These are phyloP conservation scores for Neodiprion pinetum DNA, from an alignment of 1,140 invertebrate genomes.

Conservation along the genomic window DNA sequence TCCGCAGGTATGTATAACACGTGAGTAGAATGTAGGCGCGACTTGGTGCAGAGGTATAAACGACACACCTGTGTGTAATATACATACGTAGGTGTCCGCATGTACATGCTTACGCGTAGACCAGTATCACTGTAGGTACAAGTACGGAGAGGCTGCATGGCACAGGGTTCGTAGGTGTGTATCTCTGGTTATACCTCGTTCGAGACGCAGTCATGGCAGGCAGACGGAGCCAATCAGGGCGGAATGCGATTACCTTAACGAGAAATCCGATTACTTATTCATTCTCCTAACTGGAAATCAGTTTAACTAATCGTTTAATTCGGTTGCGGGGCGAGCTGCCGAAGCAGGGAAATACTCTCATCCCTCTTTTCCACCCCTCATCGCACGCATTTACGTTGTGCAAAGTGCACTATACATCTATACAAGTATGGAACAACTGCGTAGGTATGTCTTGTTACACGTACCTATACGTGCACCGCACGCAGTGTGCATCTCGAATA, in stretches of 20 bases:
- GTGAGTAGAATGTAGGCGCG: too few relatives aligned
- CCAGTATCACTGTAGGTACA: not conserved
- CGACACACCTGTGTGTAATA: not conserved
- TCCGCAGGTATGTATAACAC: too few relatives aligned
- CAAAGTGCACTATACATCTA: slow-evolving; percentile 16
- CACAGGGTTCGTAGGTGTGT: slow-evolving; percentile 21
- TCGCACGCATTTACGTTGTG: slow-evolving; percentile 14
- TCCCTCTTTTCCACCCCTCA: not conserved
- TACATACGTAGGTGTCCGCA: not conserved
- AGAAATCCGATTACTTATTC: slow-evolving; percentile 64
- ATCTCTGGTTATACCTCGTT: slow-evolving; percentile 33
- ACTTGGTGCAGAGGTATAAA: too few relatives aligned
- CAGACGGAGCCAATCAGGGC: slow-evolving; percentile 58
- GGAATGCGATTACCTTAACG: slow-evolving; percentile 63
- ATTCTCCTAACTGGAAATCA: slow-evolving; percentile 63
- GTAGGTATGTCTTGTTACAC: too few relatives aligned
- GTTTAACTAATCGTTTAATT: slow-evolving; percentile 65
- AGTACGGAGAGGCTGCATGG: slow-evolving; percentile 13
- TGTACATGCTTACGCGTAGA: not conserved
- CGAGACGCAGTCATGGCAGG: slow-evolving; percentile 39
- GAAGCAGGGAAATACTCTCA: slow-evolving; percentile 25
- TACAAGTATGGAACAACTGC: not conserved
- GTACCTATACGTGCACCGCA: too few relatives aligned
- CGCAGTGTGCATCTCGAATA: too few relatives aligned
- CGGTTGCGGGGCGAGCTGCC: slow-evolving; percentile 39